phyloP scores from a whole-genome alignment of 1,140 invertebrate species.

The Chrysomallon squamiferum region DNA sequence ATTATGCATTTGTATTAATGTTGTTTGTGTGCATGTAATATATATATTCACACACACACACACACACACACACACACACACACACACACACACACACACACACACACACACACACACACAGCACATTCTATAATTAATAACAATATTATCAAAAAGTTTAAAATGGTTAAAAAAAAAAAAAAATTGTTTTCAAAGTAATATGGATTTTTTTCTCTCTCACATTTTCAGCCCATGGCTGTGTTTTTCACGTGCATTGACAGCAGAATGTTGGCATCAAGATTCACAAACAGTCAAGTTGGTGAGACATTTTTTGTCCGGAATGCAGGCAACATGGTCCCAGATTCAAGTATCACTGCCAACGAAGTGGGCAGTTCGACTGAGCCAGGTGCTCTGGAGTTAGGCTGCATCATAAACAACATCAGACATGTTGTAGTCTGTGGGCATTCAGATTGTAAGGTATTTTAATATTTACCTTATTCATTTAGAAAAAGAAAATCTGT shows the following conservation, averaged over 20 bases:
- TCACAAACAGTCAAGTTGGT: constrained; percentile 93
- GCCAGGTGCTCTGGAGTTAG: constrained; percentile 91
- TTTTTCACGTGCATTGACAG: constrained; percentile 98
- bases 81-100: constrained; percentile 16
- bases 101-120: constrained; percentile 1
- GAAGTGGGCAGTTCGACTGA: constrained; percentile 74
- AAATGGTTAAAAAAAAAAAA: too few species aligned
- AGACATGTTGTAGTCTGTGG: constrained; percentile 94
- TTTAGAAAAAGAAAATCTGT: too few species aligned
- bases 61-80: not conserved
- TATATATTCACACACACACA: not conserved
- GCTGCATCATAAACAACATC: constrained; percentile 91
- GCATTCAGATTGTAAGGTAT: constrained; percentile 94
- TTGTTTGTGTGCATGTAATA: too few species aligned
- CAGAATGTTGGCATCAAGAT: constrained; percentile 92
- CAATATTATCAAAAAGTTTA: too few species aligned
- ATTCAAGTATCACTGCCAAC: constrained; percentile 36
- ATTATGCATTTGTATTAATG: too few species aligned
- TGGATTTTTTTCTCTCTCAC: too few species aligned
- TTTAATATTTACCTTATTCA: too few species aligned
- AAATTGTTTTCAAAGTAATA: too few species aligned
- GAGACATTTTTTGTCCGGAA: constrained; percentile 98
- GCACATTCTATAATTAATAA: not conserved
- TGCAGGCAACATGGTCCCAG: constrained; percentile 72
- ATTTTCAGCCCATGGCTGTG: constrained; percentile 85